Evolutionary conservation across 1,140 invertebrate genomes (phyloP).

Genomic region (Druon quercuslanigerum): DNA sequence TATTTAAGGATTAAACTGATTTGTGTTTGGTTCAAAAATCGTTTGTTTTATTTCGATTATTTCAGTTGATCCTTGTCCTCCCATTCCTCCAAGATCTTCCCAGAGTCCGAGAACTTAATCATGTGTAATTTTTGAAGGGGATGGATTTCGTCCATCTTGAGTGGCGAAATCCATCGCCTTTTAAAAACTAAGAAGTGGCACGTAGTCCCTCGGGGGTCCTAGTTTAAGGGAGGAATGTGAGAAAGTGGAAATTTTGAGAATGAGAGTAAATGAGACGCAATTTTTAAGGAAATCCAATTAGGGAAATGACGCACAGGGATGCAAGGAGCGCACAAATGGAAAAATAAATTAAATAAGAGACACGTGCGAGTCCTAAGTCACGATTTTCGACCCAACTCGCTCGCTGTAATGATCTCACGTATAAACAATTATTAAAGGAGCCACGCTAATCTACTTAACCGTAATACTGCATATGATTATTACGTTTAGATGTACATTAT

Average conservation of each 20-base stretch:
- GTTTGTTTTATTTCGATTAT: conserved; percentile 73
- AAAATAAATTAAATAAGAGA: background rate
- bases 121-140: background rate
- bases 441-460: conserved; percentile 69
- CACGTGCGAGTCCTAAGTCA: conserved; percentile 19
- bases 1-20: conserved; percentile 76
- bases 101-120: background rate
- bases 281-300: conserved; percentile 8
- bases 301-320: conserved; percentile 19
- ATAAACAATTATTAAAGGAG: conserved; percentile 46
- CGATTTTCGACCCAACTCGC: conserved; percentile 42
- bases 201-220: conserved; percentile 45
- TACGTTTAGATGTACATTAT: conserved; percentile 69
- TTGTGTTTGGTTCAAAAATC: conserved; percentile 74
- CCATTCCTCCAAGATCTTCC: conserved; percentile 34
- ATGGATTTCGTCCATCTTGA: background rate
- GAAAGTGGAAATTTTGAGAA: background rate
- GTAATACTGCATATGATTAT: conserved; percentile 69
- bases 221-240: conserved; percentile 11
- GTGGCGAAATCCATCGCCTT: conserved; percentile 4
- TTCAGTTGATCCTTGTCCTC: conserved; percentile 61
- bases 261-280: conserved; percentile 30
- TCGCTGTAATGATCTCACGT: conserved; percentile 49
- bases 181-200: conserved; percentile 25
- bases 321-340: conserved; percentile 5